Evolutionary conservation across 2,113 vertebrate genomes (phyloP).

Genomic region (Platichthys stellatus): DNA sequence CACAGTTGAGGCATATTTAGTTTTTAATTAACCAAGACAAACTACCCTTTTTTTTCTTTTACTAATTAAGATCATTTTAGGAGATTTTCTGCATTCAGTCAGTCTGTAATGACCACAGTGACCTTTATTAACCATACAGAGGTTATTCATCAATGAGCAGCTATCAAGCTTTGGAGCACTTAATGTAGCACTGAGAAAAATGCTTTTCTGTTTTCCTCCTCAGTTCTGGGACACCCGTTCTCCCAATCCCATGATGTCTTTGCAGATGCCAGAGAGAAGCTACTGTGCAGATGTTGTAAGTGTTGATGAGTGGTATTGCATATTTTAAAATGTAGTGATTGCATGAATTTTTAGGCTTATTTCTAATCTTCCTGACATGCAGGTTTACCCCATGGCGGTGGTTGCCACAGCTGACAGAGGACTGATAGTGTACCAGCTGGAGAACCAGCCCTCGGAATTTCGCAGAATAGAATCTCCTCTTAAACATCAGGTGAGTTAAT

Average conservation of each 20-base stretch:
- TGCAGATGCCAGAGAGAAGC: constrained; percentile 95
- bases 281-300: constrained; percentile 99
- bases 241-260: constrained; percentile 96
- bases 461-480: constrained; percentile 97
- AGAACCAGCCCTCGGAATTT: constrained; percentile 98
- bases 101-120: background rate
- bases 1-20: too few relatives aligned
- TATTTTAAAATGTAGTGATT: background rate
- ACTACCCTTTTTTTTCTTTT: too few relatives aligned
- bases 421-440: constrained; percentile 96
- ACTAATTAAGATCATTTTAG: too few relatives aligned
- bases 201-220: background rate
- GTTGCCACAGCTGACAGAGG: constrained; percentile 96
- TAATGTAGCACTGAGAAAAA: background rate
- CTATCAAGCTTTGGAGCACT: background rate
- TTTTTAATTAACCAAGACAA: too few relatives aligned
- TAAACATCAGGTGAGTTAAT: constrained; percentile 91
- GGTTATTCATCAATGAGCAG: background rate
- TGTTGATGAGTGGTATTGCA: background rate
- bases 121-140: background rate
- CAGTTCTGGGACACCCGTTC: constrained; percentile 99
- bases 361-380: background rate
- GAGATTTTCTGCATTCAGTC: too few relatives aligned
- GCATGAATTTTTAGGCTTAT: background rate
- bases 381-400: constrained; percentile 99